A percentile compares a stretch with the other conserved stretches of the same genome.
Evolutionary conservation across 92 coral and sea anemone species (phyloP).

Genomic region (Palythoa grandiflora): DNA sequence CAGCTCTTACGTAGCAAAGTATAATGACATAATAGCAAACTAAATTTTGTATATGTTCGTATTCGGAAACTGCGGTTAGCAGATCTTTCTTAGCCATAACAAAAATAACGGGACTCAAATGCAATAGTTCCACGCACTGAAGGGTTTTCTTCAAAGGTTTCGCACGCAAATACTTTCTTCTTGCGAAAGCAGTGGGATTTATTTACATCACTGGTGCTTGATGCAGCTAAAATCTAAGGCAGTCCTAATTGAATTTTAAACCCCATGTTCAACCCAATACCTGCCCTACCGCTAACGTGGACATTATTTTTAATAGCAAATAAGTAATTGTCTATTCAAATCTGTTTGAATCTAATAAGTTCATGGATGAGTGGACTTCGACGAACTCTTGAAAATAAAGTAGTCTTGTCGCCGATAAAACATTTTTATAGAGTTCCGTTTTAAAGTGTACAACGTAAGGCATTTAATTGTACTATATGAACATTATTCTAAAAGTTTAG

Average conservation of each 20-base stretch:
- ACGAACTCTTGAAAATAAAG: conserved; percentile 9
- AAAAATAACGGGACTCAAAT: not conserved
- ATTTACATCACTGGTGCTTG: not conserved
- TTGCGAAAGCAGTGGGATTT: not conserved
- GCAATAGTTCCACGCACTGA: not conserved
- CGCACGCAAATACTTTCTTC: not conserved
- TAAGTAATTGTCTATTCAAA: conserved; percentile 30
- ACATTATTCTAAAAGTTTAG: not conserved
- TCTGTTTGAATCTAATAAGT: conserved; percentile 25
- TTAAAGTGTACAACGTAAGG: not conserved
- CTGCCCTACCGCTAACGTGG: conserved; percentile 6
- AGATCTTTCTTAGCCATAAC: not conserved
- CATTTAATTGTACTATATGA: not conserved
- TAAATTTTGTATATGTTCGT: not conserved
- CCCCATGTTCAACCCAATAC: conserved; percentile 28
- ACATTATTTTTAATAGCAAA: conserved; percentile 24
- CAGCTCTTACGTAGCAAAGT: not conserved
- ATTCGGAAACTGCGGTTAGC: conserved; percentile 33
- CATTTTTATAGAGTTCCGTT: not conserved
- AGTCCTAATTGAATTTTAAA: conserved; percentile 35
- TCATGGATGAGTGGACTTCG: conserved; percentile 21
- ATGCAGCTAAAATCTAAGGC: not conserved
- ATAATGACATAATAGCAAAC: not conserved
- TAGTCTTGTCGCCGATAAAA: not conserved
- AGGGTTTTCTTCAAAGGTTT: not conserved